A percentile compares a stretch with the other conserved stretches of the same genome.
phyloP scores from a whole-genome alignment of 2,797 vertebrate species.

The Carcharodon carcharias region DNA sequence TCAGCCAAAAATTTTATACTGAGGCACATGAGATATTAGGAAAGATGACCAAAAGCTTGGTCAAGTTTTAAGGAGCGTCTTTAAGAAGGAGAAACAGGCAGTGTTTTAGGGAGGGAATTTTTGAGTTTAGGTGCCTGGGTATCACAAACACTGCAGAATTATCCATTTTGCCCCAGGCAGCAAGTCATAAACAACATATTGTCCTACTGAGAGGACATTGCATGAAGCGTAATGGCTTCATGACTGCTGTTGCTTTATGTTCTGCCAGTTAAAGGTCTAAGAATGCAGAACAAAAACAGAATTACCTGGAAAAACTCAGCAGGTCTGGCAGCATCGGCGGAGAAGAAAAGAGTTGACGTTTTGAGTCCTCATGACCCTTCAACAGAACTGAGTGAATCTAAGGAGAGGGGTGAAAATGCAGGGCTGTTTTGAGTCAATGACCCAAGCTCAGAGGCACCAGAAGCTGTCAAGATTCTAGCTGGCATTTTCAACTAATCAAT shows the following conservation, averaged over 20 bases:
- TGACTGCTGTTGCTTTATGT: background rate
- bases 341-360: no score
- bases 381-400: no score
- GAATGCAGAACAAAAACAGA: no score
- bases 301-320: no score
- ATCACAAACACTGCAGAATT: slow-evolving; percentile 20
- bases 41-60: background rate
- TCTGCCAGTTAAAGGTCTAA: background rate
- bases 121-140: background rate
- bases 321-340: no score
- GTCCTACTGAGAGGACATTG: background rate
- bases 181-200: background rate
- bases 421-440: background rate
- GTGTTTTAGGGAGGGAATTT: background rate
- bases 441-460: background rate
- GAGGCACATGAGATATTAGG: background rate
- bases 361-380: no score
- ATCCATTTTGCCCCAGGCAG: background rate
- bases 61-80: background rate
- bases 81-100: background rate
- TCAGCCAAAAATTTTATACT: background rate
- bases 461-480: background rate
- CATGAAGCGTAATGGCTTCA: background rate
- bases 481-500: background rate
- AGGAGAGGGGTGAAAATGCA: no score